Percentiles rank a stretch among this genome's conserved stretches.
These are phyloP conservation scores for Rhodeus uyekii DNA, from an alignment of 2,797 vertebrate genomes.

Conservation along the genomic window DNA sequence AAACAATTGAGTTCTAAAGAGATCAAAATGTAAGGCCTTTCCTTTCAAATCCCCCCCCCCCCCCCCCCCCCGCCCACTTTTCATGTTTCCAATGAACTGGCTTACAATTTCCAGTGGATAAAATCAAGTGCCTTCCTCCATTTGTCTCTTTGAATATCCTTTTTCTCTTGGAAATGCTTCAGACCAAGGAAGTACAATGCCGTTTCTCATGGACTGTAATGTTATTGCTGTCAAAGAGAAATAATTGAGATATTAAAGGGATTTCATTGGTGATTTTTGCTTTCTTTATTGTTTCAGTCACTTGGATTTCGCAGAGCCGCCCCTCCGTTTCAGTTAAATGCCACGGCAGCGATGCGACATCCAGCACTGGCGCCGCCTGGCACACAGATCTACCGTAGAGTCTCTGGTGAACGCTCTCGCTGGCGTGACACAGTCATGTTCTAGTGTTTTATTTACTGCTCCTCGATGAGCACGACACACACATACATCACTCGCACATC, in stretches of 20 bases:
- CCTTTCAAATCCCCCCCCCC: no score
- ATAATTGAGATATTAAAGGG: not conserved
- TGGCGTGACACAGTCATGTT: slow-evolving; percentile 24
- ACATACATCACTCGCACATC: slow-evolving; percentile 62
- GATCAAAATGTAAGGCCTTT: not conserved
- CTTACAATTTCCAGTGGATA: no score
- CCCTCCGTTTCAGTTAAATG: not conserved
- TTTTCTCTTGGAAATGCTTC: not conserved
- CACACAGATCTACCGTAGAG: not conserved
- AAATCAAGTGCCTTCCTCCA: no score
- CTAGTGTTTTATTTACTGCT: slow-evolving; percentile 43
- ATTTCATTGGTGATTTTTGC: not conserved
- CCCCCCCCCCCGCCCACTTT: no score
- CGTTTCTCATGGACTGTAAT: not conserved
- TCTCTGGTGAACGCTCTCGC: slow-evolving; percentile 1
- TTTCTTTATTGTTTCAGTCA: slow-evolving; percentile 1
- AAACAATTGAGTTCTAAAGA: not conserved
- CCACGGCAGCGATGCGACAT: not conserved
- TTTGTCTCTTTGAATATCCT: not conserved
- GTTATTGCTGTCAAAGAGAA: not conserved
- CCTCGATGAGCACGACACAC: slow-evolving; percentile 55
- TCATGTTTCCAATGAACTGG: no score
- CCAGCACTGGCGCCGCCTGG: not conserved
- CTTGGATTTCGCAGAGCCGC: not conserved
- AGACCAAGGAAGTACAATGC: not conserved